Evolutionary conservation across 2,888 invertebrate species (phyloP), one percentile per base, ranked within the genome.

Genomic region (Tanytarsus gracilentus): DNA sequence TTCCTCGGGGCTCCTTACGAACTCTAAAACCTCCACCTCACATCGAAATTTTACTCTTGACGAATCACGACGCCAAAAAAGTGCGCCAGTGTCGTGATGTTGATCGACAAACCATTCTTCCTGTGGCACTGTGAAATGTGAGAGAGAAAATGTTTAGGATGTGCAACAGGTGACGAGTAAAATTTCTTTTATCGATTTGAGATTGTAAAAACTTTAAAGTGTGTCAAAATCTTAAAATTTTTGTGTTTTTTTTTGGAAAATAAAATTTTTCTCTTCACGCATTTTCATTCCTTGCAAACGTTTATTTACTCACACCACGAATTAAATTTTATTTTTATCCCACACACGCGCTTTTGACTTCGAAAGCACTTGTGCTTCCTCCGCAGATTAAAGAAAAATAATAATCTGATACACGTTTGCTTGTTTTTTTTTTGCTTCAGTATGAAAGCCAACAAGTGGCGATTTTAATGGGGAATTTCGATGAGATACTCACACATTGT

Each of bases 41-140:
- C 72, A 73, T 18, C 75, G 71, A 65, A 75, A 75, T 33, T 73
- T 72, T n/a, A 75, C 74, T 63, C 71, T 73, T 2, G 73, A 71
- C 61, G 70, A 67, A 30, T 75, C 74, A 52, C 74, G 71, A 30
- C 73, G 69, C 75, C 75, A 75, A 18, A 75, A 75, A 62, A 75
- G 68, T 1, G 74, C 75, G 0, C 73, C 72, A 14, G 75, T 75
- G 52, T 71, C 72, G 11, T 74, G 67, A 8, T 50, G 26, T 21
- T n/a, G 5, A 11, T 55, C 55, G n/a, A 55, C n/a, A 33, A 21
- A 55, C 55, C 55, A 55, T 18, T 55, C 55, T 21, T 29, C 52
- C 7, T 7, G 11, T 5, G 23, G 23, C 23, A 51, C 51, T 51
- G 51, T 30, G 9, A 30, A 8, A 30, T 30, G 30, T 6, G 7